phyloP scores from a whole-genome alignment of 2,888 invertebrate genomes.

The Acanthosepion pharaonis region DNA sequence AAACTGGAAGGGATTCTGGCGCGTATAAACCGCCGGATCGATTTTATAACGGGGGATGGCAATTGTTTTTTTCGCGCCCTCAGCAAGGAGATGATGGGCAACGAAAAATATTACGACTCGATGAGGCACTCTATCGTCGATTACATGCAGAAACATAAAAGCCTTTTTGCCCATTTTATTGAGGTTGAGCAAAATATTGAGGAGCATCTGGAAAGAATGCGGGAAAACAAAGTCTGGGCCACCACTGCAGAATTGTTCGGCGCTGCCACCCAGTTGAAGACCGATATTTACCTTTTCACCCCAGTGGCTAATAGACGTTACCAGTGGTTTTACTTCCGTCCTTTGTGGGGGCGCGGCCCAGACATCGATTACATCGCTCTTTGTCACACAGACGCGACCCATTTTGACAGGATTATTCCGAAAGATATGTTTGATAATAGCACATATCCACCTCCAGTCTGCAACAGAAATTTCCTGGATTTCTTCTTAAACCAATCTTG shows the following conservation, averaged over 20 bases:
- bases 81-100: neutral
- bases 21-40: neutral
- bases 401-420: slow-evolving; percentile 39
- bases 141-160: neutral
- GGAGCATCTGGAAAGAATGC: slow-evolving; percentile 23
- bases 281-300: neutral
- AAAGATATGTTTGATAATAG: slow-evolving; percentile 18
- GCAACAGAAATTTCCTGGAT: neutral
- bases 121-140: neutral
- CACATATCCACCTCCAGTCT: neutral
- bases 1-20: neutral
- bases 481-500: neutral
- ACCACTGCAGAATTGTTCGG: neutral
- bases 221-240: neutral
- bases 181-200: slow-evolving; percentile 4
- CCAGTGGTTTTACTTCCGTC: neutral
- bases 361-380: neutral
- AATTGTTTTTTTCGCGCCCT: slow-evolving; percentile 36
- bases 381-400: neutral
- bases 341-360: neutral
- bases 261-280: neutral
- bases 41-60: slow-evolving; percentile 24
- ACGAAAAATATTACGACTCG: neutral
- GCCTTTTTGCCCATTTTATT: neutral
- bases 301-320: neutral